Conservation (phyloP, 2,888 invertebrate species). For the Ophion ellenae region DNA sequence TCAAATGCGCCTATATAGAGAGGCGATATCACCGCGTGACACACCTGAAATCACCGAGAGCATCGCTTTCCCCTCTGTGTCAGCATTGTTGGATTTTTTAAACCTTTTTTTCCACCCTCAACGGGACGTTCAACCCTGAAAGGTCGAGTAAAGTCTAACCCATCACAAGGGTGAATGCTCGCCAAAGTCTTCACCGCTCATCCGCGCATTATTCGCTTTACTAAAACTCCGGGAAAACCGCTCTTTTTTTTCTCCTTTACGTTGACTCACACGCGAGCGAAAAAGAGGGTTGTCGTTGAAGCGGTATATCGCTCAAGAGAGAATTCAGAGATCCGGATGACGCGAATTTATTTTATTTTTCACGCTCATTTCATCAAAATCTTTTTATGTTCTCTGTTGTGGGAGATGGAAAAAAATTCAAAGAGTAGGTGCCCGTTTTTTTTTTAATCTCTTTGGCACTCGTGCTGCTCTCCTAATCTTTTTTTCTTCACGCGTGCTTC, state of each 20-base stretch:
- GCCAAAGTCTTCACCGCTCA: constrained; percentile 64
- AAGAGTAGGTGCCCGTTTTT: constrained; percentile 25
- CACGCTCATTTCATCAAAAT: constrained; percentile 21
- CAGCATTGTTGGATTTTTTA: constrained; percentile 32
- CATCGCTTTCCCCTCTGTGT: constrained; percentile 26
- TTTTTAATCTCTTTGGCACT: constrained; percentile 35
- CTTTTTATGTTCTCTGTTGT: constrained; percentile 39
- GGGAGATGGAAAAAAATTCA: neutral
- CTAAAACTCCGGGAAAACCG: constrained; percentile 43
- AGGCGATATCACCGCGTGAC: constrained; percentile 29
- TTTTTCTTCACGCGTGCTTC: neutral
- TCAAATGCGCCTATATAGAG: neutral
- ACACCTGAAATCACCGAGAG: constrained; percentile 57
- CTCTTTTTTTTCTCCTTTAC: constrained; percentile 29
- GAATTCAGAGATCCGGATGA: constrained; percentile 50
- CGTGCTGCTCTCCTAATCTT: constrained; percentile 32
- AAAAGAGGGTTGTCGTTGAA: constrained; percentile 35
- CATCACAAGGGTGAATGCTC: constrained; percentile 55
- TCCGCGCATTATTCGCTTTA: constrained; percentile 57
- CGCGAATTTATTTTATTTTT: constrained; percentile 41
- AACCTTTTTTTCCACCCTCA: constrained; percentile 50
- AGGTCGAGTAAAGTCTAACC: constrained; percentile 54
- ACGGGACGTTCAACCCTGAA: constrained; percentile 58
- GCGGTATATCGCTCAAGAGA: constrained; percentile 37
- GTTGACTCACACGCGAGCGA: constrained; percentile 6